Evolutionary conservation across 2,888 invertebrate genomes (phyloP).

Genomic region (Germaria angustata): DNA sequence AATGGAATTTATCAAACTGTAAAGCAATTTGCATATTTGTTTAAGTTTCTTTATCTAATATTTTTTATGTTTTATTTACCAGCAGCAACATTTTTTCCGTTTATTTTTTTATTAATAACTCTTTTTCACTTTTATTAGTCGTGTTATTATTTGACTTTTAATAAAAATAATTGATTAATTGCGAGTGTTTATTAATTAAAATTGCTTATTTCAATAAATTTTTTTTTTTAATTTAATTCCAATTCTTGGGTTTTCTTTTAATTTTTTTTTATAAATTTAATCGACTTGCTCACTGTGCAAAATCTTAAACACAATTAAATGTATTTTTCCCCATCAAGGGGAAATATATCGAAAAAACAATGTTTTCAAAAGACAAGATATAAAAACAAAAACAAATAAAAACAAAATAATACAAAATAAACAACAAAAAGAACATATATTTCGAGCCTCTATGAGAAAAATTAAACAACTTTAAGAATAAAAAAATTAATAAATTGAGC

Average conservation of each 20-base stretch:
- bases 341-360: slow-evolving; percentile 78
- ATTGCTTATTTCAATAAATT: background rate
- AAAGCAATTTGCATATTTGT: background rate
- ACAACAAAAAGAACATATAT: slow-evolving; percentile 9
- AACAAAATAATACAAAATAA: slow-evolving; percentile 13
- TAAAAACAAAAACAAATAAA: slow-evolving; percentile 18
- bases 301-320: slow-evolving; percentile 76
- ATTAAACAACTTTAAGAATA: slow-evolving; percentile 11
- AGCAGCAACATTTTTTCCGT: slow-evolving; percentile 25
- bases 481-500: slow-evolving; percentile 15
- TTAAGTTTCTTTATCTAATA: slow-evolving; percentile 11
- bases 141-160: background rate
- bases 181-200: too few species aligned
- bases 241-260: slow-evolving; percentile 1
- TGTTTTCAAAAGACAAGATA: slow-evolving; percentile 31
- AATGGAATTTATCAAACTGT: background rate
- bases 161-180: background rate
- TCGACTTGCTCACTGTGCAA: slow-evolving; percentile 73
- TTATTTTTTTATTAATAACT: background rate
- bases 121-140: background rate
- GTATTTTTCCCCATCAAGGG: slow-evolving; percentile 75
- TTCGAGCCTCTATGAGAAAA: slow-evolving; percentile 12
- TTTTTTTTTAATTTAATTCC: too few species aligned
- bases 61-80: slow-evolving; percentile 48
- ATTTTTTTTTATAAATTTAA: slow-evolving; percentile 42